Evolutionary conservation across 2,888 invertebrate genomes (phyloP), one percentile per base, ranked within the genome.

Genomic region (Patella caerulea): DNA sequence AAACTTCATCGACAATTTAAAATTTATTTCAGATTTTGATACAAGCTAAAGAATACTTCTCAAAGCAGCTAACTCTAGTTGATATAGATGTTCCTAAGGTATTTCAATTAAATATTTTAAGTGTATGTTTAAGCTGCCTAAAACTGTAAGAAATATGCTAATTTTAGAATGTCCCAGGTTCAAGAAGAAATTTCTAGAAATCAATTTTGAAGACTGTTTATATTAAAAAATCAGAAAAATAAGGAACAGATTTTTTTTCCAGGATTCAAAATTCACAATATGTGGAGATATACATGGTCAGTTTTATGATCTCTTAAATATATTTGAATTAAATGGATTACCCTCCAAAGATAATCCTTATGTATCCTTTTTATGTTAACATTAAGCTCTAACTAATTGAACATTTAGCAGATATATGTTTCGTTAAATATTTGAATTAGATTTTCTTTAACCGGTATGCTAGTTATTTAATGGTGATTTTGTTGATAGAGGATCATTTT

Each of bases 221-320:
- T 45, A 45, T 45, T 9, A 45, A 45, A 9, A 45, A 45, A 45
- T 2, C 34, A 34, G 45, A 45, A 45, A 45, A 45, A 45, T 45
- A 9, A 45, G 7, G 7, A 45, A 45, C 45, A 7, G 45, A 45
- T 45, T 45, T 73, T 76, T 81, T 72, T 85, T 86, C 19, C 86
- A 92, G 92, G 94, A 95, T 55, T 94, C 95, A 80, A 98, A 98
- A 92, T 99, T 99, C 92, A 99, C 99, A 70, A 96, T 99, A 74
- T 99, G 99, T 92, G 99, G 99, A 15, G 99, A 99, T 92, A 97
- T 99, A 85, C 99, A 99, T 91, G 99, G 99, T 76, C 99, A 99
- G 93, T 99, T 95, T 93, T 99, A 97, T 91, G 99, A 99, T 93
- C 93, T 99, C 81, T 95, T 98, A 94, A 98, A 99, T 92, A 98